Base-by-base conservation (phyloP, 1,140 invertebrate species). In the Tetranychus urticae region DNA sequence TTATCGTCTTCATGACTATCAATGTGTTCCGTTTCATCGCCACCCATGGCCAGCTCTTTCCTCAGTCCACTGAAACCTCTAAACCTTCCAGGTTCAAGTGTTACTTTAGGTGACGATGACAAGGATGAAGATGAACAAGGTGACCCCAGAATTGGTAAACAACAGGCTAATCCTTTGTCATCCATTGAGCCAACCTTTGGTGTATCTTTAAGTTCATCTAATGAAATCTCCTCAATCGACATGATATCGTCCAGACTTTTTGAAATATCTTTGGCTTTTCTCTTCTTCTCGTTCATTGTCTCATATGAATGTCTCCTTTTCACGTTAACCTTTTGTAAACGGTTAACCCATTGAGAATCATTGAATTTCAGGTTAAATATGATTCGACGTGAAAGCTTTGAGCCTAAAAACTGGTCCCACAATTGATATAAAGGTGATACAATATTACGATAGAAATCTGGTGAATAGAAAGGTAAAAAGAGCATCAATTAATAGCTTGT, bases 381-480 rank as follows among this genome's bases (percentile, higher is more conserved):
- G n/a, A 66, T 52, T 45, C 56, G 47, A 4, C 56, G 34, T 14
- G 58, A 58, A 12, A 66, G 58, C n/a, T 31, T 37, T 34, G 65
- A 65, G 45, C 35, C 8, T 31, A 66, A 55, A 56, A 62, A 66
- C 48, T 61, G 46, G 57, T 66, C 47, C 65, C 65, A 66, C 23
- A 66, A 48, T 47, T 65, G 58, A 35, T 65, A 65, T 39, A 66
- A 54, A 14, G 65, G 65, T 2, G 48, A 31, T 4, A 66, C 65
- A 31, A 66, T 62, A 36, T 58, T 60, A 12, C 57, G 60, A 46
- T 65, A 64, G 48, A 65, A 65, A 33, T 64, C 64, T 65, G 46
- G 45, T 10, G 36, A 36, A 56, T 7, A 52, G n/a, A n/a, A 8
- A 52, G 6, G 31, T 2, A 52, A 50, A 14, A 50, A 31, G n/a